A percentile compares a stretch with the other conserved stretches of the same genome.
Evolutionary conservation across 1,140 invertebrate genomes (phyloP).

Genomic region (Zaprionus capensis): DNA sequence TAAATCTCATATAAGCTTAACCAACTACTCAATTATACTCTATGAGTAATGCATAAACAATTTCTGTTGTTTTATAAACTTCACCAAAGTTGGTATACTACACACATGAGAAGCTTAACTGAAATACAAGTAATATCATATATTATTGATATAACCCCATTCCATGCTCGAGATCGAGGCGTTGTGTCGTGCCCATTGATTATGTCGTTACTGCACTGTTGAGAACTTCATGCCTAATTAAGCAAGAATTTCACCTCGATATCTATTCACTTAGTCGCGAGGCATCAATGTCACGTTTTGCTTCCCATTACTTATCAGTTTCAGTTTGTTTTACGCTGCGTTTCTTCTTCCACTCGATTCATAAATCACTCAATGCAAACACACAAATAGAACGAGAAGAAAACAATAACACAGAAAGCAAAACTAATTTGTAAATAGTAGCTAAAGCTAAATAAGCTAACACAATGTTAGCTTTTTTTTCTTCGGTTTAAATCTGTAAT

Average conservation of each 20-base stretch:
- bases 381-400: not conserved
- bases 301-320: conserved; percentile 23
- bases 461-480: not conserved
- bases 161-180: not conserved
- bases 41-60: too few species aligned
- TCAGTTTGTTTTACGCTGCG: conserved; percentile 8
- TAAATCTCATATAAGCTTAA: too few species aligned
- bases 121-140: not conserved
- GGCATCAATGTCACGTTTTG: conserved; percentile 33
- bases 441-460: not conserved
- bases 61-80: too few species aligned
- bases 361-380: conserved; percentile 54
- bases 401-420: conserved; percentile 9
- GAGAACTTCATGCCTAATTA: conserved; percentile 29
- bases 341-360: conserved; percentile 20
- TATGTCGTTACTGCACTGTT: conserved; percentile 2
- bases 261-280: conserved; percentile 12
- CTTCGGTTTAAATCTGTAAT: conserved; percentile 38
- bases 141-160: conserved; percentile 3
- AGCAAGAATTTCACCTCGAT: conserved; percentile 26
- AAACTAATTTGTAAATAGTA: conserved; percentile 12
- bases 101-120: not conserved
- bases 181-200: conserved; percentile 9
- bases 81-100: not conserved
- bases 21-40: too few species aligned